Conservation (phyloP, 2,797 vertebrate species). For the Pteropus rufus region DNA sequence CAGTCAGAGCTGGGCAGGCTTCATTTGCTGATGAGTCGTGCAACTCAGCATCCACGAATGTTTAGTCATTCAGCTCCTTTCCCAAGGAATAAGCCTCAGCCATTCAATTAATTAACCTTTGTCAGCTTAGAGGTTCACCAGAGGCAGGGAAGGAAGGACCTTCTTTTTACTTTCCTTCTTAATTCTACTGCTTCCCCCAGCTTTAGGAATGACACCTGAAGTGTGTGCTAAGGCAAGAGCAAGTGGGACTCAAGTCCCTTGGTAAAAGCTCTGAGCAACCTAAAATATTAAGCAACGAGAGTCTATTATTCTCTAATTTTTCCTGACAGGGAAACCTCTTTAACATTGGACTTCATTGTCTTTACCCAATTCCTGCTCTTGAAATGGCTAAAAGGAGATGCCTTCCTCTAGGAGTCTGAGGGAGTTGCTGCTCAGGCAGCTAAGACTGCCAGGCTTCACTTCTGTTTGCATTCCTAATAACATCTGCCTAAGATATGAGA, state of each 20-base stretch:
- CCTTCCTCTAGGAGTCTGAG: background rate
- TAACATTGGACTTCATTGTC: background rate
- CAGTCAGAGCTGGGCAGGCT: background rate
- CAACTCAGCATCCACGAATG: background rate
- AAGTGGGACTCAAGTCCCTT: background rate
- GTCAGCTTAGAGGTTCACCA: background rate
- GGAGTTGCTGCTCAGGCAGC: background rate
- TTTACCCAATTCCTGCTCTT: background rate
- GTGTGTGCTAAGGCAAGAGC: background rate
- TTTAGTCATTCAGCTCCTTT: background rate
- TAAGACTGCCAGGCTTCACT: background rate
- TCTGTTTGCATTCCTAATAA: background rate
- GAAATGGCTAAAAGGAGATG: background rate
- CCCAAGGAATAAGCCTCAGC: background rate
- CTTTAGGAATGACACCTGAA: background rate
- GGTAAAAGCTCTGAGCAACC: background rate
- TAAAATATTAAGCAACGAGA: background rate
- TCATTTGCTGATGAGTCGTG: background rate
- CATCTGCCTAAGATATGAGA: background rate
- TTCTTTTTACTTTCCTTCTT: background rate
- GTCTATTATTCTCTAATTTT: background rate
- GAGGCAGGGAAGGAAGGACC: background rate
- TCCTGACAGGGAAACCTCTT: background rate
- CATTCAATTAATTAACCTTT: background rate
- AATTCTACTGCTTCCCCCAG: background rate